Evolutionary conservation across 30 jellyfish, hydroid and myxozoan species (phyloP), one percentile per base, ranked within the genome.

Genomic region (Nemopilema nomurai): DNA sequence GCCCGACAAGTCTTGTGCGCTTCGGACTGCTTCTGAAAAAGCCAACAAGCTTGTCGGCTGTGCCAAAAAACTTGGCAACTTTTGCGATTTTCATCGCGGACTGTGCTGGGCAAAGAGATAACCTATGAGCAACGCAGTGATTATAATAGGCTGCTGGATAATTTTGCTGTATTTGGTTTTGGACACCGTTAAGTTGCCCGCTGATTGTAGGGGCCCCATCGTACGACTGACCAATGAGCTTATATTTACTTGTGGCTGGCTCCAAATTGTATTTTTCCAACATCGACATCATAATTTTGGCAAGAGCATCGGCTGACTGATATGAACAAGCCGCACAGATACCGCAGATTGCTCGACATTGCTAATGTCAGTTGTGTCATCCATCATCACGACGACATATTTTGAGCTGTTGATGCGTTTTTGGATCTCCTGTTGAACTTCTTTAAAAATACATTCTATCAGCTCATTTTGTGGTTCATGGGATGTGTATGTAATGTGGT

Each of bases 11-110:
- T 4, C 32, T 22, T 29, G 70, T 83, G 26, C 91, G 33, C 73
- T 83, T 83, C 24, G 91, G 86, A 57, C 91, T 83, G 71, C 80
- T 70, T 29, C 91, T 51, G 86, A 83, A 71, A 66, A 83, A 83
- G 51, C 71, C 22, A n/a, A 83, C 62, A 1, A 52, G 80, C 33
- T 71, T 83, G 64, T 83, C 92, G 20, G 41, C 29, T 28, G 32
- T 53, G 16, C 77, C 86, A 83, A 83, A 83, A 25, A 83, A 83
- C 49, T 8, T 67, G 9, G 91, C 71, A n/a, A 82, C 91, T 31
- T 68, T 41, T 8, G 85, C 27, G 57, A 82, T n/a, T 29, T 82
- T 68, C 68, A 19, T 82, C 16, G 84, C 69, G 19, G 81, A 63
- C 72, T 30, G 81, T 7, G 81, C 18, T 0, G 89, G 81, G 51